Evolutionary conservation across 2,113 vertebrate species (phyloP), one percentile per base, ranked within the genome.

Genomic region (Chlorodrepanis virens): DNA sequence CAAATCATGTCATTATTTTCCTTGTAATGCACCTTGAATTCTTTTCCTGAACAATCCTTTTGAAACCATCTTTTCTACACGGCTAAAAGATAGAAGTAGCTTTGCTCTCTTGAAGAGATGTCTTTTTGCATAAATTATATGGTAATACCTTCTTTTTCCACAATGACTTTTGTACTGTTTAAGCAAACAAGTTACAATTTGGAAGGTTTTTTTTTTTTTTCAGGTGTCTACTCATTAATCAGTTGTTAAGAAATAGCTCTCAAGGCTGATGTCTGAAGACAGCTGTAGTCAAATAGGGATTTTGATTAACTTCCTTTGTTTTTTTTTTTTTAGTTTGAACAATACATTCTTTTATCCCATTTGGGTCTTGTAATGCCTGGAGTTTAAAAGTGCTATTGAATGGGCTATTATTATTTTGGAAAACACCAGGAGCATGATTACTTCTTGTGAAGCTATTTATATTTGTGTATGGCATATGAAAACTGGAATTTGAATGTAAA

Each of bases 251-350:
- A 84, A 93, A 90, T 63, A 85, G 33, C 9, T 87, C 67, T 80
- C 45, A 76, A 44, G 19, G 35, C 16, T 89, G 50, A 69, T 57
- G 35, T 88, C 63, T 88, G 64, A 94, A 90, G 78, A 69, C 54
- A 86, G 54, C 63, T 77, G 33, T 54, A 90, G 82, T 87, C 53
- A 83, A 85, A 20, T n/a, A 80, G 85, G 44, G 61, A 83, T 63
- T 83, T 95, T 91, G 87, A 93, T 93, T 91, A 90, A 42, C 79
- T 95, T 90, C 84, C 71, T 93, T 96, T 95, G 89, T 87, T 96
- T 90, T 53, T 76, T 35, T 35, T 35, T 65, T 89, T 64, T 70
- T 52, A 80, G 54, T 74, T 77, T 88, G 50, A 95, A 92, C 90
- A 97, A 95, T 94, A 44, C 39, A 44, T 87, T 93, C 57, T 83